phyloP scores from a whole-genome alignment of 2,113 vertebrate genomes.

The Archocentrus centrarchus region DNA sequence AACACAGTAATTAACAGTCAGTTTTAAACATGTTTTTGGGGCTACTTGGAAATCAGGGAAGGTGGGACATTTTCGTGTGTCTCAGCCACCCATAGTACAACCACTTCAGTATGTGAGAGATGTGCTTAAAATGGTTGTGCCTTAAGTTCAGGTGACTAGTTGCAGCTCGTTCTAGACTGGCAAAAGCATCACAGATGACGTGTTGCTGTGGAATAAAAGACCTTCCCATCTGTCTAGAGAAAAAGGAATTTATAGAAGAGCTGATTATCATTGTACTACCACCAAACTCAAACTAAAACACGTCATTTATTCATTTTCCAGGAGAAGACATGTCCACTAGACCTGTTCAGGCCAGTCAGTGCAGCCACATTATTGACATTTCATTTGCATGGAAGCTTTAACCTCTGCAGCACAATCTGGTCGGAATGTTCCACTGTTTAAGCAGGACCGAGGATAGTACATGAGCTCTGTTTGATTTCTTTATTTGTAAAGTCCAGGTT shows the following conservation, averaged over 20 bases:
- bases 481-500: constrained; percentile 34
- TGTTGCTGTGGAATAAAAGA: constrained; percentile 8
- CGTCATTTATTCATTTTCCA: constrained; percentile 62
- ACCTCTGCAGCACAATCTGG: constrained; percentile 11
- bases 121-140: neutral
- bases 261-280: neutral
- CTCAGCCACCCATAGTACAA: neutral
- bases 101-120: neutral
- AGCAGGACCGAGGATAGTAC: neutral
- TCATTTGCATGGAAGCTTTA: constrained; percentile 5
- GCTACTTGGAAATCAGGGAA: neutral
- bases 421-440: neutral
- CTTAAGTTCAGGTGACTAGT: neutral
- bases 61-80: neutral
- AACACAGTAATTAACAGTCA: neutral
- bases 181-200: neutral
- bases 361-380: constrained; percentile 25
- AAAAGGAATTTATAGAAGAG: constrained; percentile 20
- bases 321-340: constrained; percentile 18
- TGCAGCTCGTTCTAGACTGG: neutral
- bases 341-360: constrained; percentile 33
- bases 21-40: neutral
- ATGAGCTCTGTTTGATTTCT: neutral
- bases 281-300: constrained; percentile 34
- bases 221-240: neutral